phyloP scores from a whole-genome alignment of 2,797 vertebrate genomes.

The Phalanger gymnotis region DNA sequence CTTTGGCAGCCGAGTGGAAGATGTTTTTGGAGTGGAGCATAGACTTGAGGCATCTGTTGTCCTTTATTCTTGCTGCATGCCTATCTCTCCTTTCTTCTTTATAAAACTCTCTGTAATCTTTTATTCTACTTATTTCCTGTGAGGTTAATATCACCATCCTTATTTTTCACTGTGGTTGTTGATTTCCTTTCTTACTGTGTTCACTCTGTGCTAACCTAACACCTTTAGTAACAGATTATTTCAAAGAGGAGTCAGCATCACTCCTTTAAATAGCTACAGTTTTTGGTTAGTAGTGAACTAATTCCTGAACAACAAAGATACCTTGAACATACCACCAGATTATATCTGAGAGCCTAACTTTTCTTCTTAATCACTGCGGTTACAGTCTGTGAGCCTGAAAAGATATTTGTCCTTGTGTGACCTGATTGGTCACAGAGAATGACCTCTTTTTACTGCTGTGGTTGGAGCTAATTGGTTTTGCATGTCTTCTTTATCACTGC shows the following conservation, averaged over 20 bases:
- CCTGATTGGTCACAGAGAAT: background rate
- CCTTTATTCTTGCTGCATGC: background rate
- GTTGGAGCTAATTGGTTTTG: background rate
- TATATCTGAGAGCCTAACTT: rapidly evolving
- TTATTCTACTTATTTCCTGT: background rate
- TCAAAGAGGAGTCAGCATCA: background rate
- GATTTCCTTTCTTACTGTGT: background rate
- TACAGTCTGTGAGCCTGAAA: background rate
- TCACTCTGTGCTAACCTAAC: background rate
- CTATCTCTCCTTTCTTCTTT: too few species aligned
- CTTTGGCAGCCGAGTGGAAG: background rate
- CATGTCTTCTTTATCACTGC: background rate
- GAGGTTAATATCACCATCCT: background rate
- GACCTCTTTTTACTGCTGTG: conserved; percentile 26
- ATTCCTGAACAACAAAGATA: background rate
- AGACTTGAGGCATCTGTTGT: background rate
- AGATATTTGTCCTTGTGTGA: conserved; percentile 25
- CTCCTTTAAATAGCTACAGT: background rate
- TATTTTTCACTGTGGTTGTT: background rate
- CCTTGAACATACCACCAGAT: background rate
- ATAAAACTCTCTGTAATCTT: background rate
- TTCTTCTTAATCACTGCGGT: background rate
- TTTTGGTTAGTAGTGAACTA: background rate
- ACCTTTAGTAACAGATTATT: background rate
- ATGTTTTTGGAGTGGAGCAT: background rate